Evolutionary conservation across 2,797 vertebrate species (phyloP), one percentile per base, ranked within the genome.

Genomic region (Neomorphus geoffroyi): DNA sequence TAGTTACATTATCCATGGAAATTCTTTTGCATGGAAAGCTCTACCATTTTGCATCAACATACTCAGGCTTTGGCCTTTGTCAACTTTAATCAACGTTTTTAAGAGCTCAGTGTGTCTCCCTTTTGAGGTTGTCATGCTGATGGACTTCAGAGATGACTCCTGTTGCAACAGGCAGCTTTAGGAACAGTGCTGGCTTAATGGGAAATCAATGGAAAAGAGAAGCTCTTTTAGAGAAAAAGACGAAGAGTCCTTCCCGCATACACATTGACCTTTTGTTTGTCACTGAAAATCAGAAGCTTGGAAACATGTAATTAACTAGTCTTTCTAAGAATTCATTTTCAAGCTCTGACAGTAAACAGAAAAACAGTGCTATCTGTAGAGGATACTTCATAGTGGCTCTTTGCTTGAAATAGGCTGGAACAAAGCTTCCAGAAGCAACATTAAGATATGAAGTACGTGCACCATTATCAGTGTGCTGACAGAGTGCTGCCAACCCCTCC

Each of bases 31-130:
- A 64, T 30, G 84, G 91, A 90, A 92, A 95, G 54, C 33, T 77
- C 89, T 73, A 74, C 78, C 37, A 17, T 94, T 94, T 97, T 33
- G 9, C 28, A 65, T 85, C 85, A 95, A 39, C 88, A 22, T 58
- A 48, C 9, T 9, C 57, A 71, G 39, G 43, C 61, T 88, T 83
- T 91, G 88, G 71, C 71, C 61, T 56, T 88, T 90, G 86, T 67
- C 53, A 92, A 79, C 27, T 90, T 82, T 67, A 89, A 95, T 96
- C 86, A 75, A 79, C 60, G 83, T 65, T 97, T 96, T 94, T 41
- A 95, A 94, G 92, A 92, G 41, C 48, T 90, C 58, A 61, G 7
- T 28, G 30, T n/a, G 18, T 51, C 62, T 95, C 27, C 43, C 45
- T 51, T n/a, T 82, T 33, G 54, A 86, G 73, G 46, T 8, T 15